These are phyloP conservation scores for Willisornis vidua DNA, from an alignment of 2,113 vertebrate genomes.

Conservation along the genomic window DNA sequence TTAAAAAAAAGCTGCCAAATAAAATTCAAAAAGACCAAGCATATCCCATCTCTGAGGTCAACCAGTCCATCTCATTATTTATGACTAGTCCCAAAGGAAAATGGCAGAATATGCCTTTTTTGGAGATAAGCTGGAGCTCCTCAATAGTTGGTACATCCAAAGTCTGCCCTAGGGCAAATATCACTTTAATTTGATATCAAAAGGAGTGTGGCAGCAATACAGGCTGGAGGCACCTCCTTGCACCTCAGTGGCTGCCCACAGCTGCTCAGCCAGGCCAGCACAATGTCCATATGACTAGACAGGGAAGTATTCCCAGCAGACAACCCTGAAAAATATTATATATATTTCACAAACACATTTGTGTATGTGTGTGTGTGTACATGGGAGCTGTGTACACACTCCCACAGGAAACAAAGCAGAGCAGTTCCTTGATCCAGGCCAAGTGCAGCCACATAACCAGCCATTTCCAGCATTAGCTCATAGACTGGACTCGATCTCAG, in stretches of 20 bases:
- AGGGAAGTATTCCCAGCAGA: not conserved
- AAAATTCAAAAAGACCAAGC: not conserved
- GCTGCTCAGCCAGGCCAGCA: not conserved
- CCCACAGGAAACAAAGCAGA: not conserved
- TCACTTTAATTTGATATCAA: not conserved
- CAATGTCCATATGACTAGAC: not conserved
- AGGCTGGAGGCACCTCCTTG: not conserved
- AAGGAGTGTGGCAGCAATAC: not conserved
- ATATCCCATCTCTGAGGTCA: not conserved
- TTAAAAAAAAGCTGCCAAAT: not conserved
- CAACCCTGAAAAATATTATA: not conserved
- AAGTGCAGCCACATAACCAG: not conserved
- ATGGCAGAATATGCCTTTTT: slow-evolving; percentile 39
- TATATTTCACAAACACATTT: not conserved
- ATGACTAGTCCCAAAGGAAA: slow-evolving; percentile 28
- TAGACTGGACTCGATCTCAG: too few species aligned
- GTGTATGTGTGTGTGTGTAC: rapidly evolving
- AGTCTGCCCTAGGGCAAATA: not conserved
- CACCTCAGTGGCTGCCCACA: not conserved
- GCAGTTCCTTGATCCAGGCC: not conserved
- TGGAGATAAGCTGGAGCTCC: slow-evolving; percentile 11
- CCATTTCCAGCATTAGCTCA: not conserved
- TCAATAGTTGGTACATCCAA: not conserved
- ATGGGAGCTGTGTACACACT: not conserved
- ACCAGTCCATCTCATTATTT: slow-evolving; percentile 24